Percentiles rank a stretch among this genome's conserved stretches.
These are phyloP conservation scores for Dascillus cervinus DNA, from an alignment of 2,888 invertebrate species.

Conservation along the genomic window DNA sequence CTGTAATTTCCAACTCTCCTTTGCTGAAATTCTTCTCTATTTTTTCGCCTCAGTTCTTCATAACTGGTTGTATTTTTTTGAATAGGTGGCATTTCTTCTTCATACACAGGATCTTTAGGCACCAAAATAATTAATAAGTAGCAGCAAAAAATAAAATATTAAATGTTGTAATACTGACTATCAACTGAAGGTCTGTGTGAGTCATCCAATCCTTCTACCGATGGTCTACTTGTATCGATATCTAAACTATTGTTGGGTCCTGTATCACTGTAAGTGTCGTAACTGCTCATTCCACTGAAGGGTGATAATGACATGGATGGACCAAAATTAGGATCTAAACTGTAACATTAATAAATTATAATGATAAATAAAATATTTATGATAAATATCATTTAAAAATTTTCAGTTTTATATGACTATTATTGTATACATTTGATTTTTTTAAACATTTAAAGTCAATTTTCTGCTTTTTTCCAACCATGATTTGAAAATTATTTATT, in stretches of 20 bases:
- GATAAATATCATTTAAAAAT: too few species aligned
- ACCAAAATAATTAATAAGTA: background rate
- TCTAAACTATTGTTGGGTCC: constrained; percentile 46
- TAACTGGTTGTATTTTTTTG: constrained; percentile 51
- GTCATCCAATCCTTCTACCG: constrained; percentile 52
- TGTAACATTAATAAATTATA: constrained; percentile 16
- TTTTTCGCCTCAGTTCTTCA: constrained; percentile 63
- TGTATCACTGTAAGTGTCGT: constrained; percentile 52
- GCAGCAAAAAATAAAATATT: constrained; percentile 8
- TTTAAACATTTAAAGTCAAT: too few species aligned
- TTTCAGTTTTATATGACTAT: too few species aligned
- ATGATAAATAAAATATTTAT: too few species aligned
- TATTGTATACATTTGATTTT: too few species aligned
- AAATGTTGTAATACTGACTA: constrained; percentile 38
- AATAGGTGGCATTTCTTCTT: constrained; percentile 45
- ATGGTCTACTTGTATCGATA: constrained; percentile 57
- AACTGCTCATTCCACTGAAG: constrained; percentile 37
- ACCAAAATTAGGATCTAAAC: constrained; percentile 44
- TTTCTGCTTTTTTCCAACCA: too few species aligned
- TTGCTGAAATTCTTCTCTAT: constrained; percentile 55
- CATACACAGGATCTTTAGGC: constrained; percentile 37
- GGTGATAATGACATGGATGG: constrained; percentile 44
- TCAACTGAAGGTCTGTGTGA: constrained; percentile 49
- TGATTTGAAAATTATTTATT: too few species aligned
- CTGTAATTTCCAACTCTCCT: constrained; percentile 29